phyloP scores from a whole-genome alignment of 2,797 vertebrate species.

The Hirundo rustica region DNA sequence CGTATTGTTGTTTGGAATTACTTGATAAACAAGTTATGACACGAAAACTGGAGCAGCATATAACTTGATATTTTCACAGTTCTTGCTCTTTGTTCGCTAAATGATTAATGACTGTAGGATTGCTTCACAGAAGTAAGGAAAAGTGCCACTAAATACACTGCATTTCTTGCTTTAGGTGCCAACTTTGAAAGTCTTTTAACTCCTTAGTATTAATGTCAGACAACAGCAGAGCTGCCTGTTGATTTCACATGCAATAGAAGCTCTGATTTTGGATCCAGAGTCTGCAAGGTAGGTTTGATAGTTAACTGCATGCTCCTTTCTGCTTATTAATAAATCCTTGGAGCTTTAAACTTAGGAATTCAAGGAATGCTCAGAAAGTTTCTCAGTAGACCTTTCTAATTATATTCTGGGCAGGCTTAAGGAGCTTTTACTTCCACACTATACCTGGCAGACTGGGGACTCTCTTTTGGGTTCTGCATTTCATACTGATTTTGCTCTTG shows the following conservation, averaged over 20 bases:
- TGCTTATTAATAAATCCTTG: not conserved
- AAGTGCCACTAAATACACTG: not conserved
- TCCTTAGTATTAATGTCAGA: constrained; percentile 80
- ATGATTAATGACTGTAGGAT: not conserved
- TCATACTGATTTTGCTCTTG: not conserved
- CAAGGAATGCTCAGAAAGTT: not conserved
- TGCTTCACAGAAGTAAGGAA: not conserved
- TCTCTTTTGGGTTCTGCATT: not conserved
- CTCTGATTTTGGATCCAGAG: constrained; percentile 94
- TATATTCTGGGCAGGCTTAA: not conserved
- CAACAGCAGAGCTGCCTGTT: constrained; percentile 97
- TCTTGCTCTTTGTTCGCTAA: not conserved
- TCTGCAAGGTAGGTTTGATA: constrained; percentile 84
- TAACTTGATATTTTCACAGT: not conserved
- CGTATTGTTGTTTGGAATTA: not conserved
- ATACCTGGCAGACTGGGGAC: not conserved
- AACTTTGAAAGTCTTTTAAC: constrained; percentile 57
- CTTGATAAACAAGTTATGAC: not conserved
- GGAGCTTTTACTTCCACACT: not conserved
- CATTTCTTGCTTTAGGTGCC: not conserved
- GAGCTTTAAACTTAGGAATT: not conserved
- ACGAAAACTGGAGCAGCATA: not conserved
- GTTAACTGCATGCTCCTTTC: not conserved
- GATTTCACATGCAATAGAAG: constrained; percentile 93
- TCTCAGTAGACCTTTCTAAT: not conserved